Base-by-base conservation (phyloP, 2,888 invertebrate species). In the Tupiocoris notatus region DNA sequence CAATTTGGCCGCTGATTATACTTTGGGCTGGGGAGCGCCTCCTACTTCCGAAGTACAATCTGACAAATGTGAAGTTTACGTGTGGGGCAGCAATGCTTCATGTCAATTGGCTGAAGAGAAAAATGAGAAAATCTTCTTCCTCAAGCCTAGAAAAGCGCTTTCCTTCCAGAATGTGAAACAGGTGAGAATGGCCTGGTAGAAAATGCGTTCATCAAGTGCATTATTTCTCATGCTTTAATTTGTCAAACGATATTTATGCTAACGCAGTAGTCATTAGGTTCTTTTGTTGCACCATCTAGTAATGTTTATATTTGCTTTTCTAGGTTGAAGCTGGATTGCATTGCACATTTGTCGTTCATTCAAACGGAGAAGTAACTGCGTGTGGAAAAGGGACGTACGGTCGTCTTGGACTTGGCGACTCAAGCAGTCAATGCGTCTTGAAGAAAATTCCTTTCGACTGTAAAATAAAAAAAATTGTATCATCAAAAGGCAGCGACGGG, bases 41-140 rank as follows among this genome's bases (percentile, higher is more conserved):
- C 63, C 58, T n/a, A 18, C 58, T 16, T 62, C 63, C 1, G 85
- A 86, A 81, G 21, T n/a, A n/a, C 20, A 24, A n/a, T 17, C 16
- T n/a, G 75, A 66, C 16, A 84, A 83, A 77, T 84, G 85, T 79
- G 87, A 88, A 81, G 88, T 88, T 16, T 89, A 86, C 82, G 87
- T 89, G 20, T 89, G 89, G 88, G 89, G 89, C 1, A 89, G 88
- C 81, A 89, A 89, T 83, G 88, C 88, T 2, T 88, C 88, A 3
- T 88, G 88, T 82, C 89, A 89, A 81, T 82, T 89, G 57, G 88
- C 88, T 6, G 88, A 89, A 81, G 88, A 88, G 7, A 86, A 83
- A 61, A 86, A 86, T 80, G 89, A 89, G 81, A 88, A 88, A 82
- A 86, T 89, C 54, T 83, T 88, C 22, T 82, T 86, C 56, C 89